These are phyloP conservation scores for Pangasianodon hypophthalmus DNA, from an alignment of 2,113 vertebrate species.

Conservation along the genomic window DNA sequence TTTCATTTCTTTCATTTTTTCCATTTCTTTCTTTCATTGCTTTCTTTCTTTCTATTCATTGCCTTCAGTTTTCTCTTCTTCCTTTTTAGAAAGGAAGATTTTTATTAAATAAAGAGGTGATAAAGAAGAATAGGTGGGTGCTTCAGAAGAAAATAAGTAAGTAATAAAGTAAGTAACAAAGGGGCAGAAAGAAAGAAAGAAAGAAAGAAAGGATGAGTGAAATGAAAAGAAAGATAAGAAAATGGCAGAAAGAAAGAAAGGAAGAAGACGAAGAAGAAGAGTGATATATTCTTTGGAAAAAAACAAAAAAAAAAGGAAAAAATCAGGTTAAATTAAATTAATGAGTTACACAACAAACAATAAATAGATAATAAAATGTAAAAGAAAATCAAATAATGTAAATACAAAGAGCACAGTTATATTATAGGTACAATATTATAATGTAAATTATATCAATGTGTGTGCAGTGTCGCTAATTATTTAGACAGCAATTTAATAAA, in stretches of 20 bases:
- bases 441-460: accelerated
- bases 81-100: background rate
- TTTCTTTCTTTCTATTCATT: background rate
- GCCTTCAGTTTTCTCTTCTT: background rate
- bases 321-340: background rate
- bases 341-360: background rate
- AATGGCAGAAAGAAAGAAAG: background rate
- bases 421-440: background rate
- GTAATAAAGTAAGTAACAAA: background rate
- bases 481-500: background rate
- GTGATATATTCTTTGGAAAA: background rate
- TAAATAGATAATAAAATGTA: background rate
- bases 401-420: no score
- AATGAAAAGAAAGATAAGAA: background rate
- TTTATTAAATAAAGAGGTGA: background rate
- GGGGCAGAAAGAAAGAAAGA: background rate
- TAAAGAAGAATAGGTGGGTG: background rate
- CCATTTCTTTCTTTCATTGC: background rate
- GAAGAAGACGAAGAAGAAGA: background rate
- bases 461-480: background rate
- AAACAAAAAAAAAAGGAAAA: no score
- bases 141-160: background rate
- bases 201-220: background rate
- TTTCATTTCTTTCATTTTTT: background rate
- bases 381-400: background rate